These are phyloP conservation scores for Steinernema carpocapsae DNA, from an alignment of 2,888 invertebrate genomes.

Conservation along the genomic window DNA sequence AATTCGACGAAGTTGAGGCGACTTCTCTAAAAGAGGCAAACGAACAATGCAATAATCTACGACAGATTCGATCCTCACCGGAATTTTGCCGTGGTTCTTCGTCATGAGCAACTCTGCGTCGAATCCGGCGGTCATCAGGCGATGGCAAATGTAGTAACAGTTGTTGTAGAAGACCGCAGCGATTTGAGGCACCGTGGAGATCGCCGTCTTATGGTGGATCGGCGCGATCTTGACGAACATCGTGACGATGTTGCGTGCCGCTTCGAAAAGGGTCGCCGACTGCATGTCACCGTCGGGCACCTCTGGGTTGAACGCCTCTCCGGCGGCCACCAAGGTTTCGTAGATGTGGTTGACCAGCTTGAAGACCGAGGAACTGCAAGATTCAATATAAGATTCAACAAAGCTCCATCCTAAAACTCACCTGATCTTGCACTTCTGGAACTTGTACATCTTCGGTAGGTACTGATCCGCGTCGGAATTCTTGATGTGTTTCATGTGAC, in stretches of 20 bases:
- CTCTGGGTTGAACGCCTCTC: slow-evolving; percentile 48
- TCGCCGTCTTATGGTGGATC: slow-evolving; percentile 54
- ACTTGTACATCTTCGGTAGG: slow-evolving; percentile 50
- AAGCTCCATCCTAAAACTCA: slow-evolving; percentile 1
- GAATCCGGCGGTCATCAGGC: slow-evolving; percentile 41
- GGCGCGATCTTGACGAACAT: slow-evolving; percentile 58
- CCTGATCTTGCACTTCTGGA: slow-evolving; percentile 52
- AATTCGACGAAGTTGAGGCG: slow-evolving; percentile 47
- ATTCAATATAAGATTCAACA: background rate
- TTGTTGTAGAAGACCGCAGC: slow-evolving; percentile 66
- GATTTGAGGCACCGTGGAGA: slow-evolving; percentile 61
- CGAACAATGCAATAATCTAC: no score
- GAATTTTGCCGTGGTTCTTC: background rate
- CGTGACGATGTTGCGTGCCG: slow-evolving; percentile 60
- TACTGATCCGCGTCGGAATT: slow-evolving; percentile 37
- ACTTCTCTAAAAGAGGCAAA: background rate
- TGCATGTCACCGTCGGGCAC: slow-evolving; percentile 34
- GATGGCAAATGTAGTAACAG: slow-evolving; percentile 62
- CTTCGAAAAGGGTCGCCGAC: slow-evolving; percentile 50
- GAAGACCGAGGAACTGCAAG: slow-evolving; percentile 53
- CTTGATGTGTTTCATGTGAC: background rate
- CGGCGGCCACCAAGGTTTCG: slow-evolving; percentile 51
- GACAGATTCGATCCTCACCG: background rate
- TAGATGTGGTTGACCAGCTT: slow-evolving; percentile 53
- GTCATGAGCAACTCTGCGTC: slow-evolving; percentile 37